These are phyloP conservation scores for Syndactyla subalaris DNA, from an alignment of 2,797 vertebrate genomes.

Conservation along the genomic window DNA sequence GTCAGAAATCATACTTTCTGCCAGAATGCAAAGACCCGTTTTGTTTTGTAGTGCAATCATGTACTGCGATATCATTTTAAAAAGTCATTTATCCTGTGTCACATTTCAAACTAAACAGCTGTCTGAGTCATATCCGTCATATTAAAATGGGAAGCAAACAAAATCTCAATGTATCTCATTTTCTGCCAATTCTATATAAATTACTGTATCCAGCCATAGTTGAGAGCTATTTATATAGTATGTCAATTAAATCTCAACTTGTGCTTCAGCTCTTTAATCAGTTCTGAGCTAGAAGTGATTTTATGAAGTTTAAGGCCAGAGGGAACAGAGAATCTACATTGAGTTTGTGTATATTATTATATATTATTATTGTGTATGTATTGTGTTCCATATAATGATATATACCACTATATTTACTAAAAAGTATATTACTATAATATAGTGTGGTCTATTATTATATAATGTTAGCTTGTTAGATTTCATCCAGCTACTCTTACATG, in stretches of 20 bases:
- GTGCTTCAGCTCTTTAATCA: background rate
- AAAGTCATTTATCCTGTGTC: background rate
- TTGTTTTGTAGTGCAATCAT: background rate
- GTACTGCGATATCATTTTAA: background rate
- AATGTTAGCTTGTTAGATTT: background rate
- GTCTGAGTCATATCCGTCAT: background rate
- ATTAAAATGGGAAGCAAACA: background rate
- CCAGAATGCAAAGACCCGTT: background rate
- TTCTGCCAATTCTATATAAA: background rate
- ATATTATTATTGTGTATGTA: background rate
- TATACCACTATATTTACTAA: background rate
- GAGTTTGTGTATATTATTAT: background rate
- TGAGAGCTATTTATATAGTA: background rate
- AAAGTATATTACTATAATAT: background rate
- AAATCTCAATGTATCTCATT: background rate
- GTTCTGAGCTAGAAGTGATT: background rate
- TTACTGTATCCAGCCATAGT: background rate
- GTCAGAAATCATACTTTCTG: background rate
- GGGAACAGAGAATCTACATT: background rate
- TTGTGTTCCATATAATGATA: background rate
- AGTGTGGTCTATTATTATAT: background rate
- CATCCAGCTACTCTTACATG: background rate
- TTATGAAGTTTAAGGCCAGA: background rate
- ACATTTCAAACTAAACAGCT: background rate
- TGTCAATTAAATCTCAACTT: background rate